Evolutionary conservation across 2,888 invertebrate genomes (phyloP).

Genomic region (Thumatha senex): DNA sequence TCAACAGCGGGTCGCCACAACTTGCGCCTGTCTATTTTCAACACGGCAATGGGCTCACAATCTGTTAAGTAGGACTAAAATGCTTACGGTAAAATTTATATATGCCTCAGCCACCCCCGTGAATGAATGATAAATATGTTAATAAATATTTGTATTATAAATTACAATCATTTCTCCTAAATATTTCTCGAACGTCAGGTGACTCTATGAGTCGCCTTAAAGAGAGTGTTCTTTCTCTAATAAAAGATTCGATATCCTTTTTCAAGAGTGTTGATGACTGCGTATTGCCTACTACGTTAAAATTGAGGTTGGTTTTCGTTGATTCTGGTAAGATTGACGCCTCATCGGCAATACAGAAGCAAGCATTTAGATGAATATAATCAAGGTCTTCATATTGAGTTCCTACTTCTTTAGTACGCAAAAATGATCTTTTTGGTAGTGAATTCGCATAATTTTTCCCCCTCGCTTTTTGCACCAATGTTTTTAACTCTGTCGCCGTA

Average conservation of each 20-base stretch:
- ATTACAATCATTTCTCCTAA: constrained; percentile 51
- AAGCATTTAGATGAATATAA: constrained; percentile 57
- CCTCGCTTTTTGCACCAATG: constrained; percentile 51
- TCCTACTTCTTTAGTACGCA: constrained; percentile 45
- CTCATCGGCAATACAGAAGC: constrained; percentile 56
- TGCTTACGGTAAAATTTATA: too few species aligned
- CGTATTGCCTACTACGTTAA: constrained; percentile 37
- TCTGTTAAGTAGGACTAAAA: too few species aligned
- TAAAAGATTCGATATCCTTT: constrained; percentile 43
- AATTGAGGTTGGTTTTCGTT: constrained; percentile 15
- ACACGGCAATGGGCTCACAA: too few species aligned
- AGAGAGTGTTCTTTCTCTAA: constrained; percentile 49
- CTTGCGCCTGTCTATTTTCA: too few species aligned
- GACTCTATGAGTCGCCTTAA: constrained; percentile 49
- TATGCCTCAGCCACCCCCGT: too few species aligned
- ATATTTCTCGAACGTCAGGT: constrained; percentile 59
- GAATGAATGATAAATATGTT: too few species aligned
- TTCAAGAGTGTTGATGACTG: constrained; percentile 38
- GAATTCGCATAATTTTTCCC: constrained; percentile 26
- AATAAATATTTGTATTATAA: not conserved
- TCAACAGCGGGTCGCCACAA: too few species aligned
- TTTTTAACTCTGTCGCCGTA: constrained; percentile 46
- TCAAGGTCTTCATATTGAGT: constrained; percentile 60
- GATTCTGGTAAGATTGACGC: not conserved
- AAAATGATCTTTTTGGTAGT: constrained; percentile 30